Evolutionary conservation across 2,113 vertebrate genomes (phyloP).

Genomic region (Cygnus atratus): DNA sequence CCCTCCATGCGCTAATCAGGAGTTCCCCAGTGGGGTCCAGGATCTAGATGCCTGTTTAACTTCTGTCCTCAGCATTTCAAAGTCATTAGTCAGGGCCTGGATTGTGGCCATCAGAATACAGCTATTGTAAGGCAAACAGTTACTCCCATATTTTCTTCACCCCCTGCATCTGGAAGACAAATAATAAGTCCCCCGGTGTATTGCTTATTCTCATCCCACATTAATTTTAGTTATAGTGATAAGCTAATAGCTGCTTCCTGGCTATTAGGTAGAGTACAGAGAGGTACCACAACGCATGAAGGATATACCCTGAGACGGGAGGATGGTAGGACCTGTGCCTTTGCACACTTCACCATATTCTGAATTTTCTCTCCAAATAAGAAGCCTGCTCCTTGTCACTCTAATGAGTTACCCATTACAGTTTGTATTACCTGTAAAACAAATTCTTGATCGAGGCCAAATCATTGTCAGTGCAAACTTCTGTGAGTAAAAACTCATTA

Average conservation of each 20-base stretch:
- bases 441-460: conserved; percentile 33
- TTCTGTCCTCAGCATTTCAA: conserved; percentile 79
- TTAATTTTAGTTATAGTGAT: conserved; percentile 60
- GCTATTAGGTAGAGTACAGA: background rate
- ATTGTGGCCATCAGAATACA: conserved; percentile 67
- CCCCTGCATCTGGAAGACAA: conserved; percentile 76
- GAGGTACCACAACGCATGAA: conserved; percentile 4
- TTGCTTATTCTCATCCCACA: conserved; percentile 57
- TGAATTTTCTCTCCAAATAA: background rate
- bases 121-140: conserved; percentile 68
- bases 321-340: background rate
- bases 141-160: conserved; percentile 65
- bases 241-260: conserved; percentile 56
- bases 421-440: conserved; percentile 19
- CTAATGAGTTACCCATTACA: background rate
- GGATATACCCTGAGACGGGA: background rate
- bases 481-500: background rate
- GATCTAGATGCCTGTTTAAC: conserved; percentile 77
- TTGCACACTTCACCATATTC: background rate
- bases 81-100: conserved; percentile 79
- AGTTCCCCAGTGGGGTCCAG: conserved; percentile 62
- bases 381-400: conserved; percentile 22
- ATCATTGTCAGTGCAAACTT: background rate
- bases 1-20: conserved; percentile 58
- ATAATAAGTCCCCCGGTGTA: conserved; percentile 74